Evolutionary conservation across 2,888 invertebrate genomes (phyloP), one percentile per base, ranked within the genome.

Genomic region (Rhamnusium bicolor): DNA sequence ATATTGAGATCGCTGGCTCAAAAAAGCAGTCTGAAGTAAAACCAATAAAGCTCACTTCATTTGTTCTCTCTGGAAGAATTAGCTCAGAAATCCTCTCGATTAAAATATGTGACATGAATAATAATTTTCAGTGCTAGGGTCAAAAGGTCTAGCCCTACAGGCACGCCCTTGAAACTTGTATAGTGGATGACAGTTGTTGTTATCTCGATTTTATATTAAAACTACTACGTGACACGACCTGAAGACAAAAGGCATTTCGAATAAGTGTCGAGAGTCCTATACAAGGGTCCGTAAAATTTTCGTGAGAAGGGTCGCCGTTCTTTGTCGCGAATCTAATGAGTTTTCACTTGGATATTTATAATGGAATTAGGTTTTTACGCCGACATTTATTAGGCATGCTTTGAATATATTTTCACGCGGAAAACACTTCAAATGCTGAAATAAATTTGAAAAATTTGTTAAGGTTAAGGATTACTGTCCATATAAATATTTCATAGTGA

Each of bases 181-280:
- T 19, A 67, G 51, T 32, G 46, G 67, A 40, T 67, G 67, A 67
- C 67, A 67, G 67, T 67, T 67, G 65, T 65, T 65, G 67, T 67
- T 67, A 67, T 67, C 67, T 14, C 51, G 67, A 67, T 67, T 67
- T 67, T 67, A 67, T 67, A 67, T 67, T 67, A 67, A 56, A 67
- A 67, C 67, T 67, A 56, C 40, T 67, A 67, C 67, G 67, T 67
- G 67, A 54, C 67, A 24, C 21, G 56, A 40, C 67, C 67, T 46
- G 56, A 56, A 67, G 56, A 67, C 67, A 67, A 56, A 58, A 40
- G 53, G 67, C 54, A 24, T 56, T 67, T 16, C 46, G 46, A 40
- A 66, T 67, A 65, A 65, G 51, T 65, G 65, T 53, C 65, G 51
- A 21, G 46, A 46, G 46, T n/a, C 19, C 49, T 40, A 40, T 24